Evolutionary conservation across 2,113 vertebrate species (phyloP), one percentile per base, ranked within the genome.

Genomic region (Lathamus discolor): DNA sequence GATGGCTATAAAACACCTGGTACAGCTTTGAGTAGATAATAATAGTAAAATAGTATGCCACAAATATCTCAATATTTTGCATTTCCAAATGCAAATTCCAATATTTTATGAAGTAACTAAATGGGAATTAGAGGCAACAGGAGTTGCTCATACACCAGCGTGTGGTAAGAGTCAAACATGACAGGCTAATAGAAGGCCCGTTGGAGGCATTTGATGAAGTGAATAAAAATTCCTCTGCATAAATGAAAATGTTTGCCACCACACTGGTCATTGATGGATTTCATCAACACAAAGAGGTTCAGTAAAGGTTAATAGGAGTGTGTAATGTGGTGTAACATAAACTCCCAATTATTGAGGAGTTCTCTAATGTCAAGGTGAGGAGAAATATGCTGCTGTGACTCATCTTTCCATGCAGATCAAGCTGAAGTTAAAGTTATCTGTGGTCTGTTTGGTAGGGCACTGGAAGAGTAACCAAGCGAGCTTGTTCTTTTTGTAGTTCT

Each of bases 321-420:
- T 95, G 93, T 92, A 97, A 96, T 95, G 96, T 96, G 90, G 82
- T 96, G 85, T 95, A 95, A 97, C 93, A 88, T 75, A 94, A 96
- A 96, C 88, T 86, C 37, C 75, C 76, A 94, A 83, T 95, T 95
- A 94, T 72, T 10, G 16, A 81, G 81, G 78, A 90, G 82, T 44
- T 88, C 51, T 92, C 55, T 70, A 54, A 70, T 74, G 87, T 92
- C 92, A 96, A 95, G 94, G 93, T 96, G 85, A 94, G 68, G 46
- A 93, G 68, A 83, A 83, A 33, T 31, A 46, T 25, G 55, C 61
- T 23, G 1, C 62, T 90, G 70, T 85, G 78, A 79, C 67, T 93
- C 57, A 57, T 84, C 59, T 85, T 87, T 70, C 84, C 37, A 6
- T 54, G 48, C 70, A 69, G 78, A 85, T 85, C 52, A 69, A 11